Evolutionary conservation across 2,113 vertebrate species (phyloP), one percentile per base, ranked within the genome.

Genomic region (Vidua chalybeata): DNA sequence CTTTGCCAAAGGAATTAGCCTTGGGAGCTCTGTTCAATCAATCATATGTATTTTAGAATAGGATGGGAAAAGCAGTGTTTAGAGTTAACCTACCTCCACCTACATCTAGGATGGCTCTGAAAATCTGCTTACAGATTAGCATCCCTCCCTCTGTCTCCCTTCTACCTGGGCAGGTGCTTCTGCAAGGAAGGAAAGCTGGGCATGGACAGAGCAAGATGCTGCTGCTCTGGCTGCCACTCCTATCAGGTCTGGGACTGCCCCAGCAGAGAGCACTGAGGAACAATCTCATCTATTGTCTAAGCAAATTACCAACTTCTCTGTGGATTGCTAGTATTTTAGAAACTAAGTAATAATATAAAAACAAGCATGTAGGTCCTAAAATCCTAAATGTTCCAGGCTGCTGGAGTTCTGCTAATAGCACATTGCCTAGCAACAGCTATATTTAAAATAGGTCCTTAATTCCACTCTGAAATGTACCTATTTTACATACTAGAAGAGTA

Each of bases 401-500:
- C 55, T 87, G 62, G 80, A 92, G 90, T 75, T 90, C 69, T 93
- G 62, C 69, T 97, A 95, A 91, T 87, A 89, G 54, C 73, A 79
- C 51, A 94, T 94, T 95, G 90, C 93, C 95, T 96, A 96, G 84
- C 93, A 96, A 96, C 96, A 82, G 90, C 80, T 96, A 73, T 82
- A 74, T 96, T 96, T 94, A 94, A 96, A 95, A 84, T 61, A 80
- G 77, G 43, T 77, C 62, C 67, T 89, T 94, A 93, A 88, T 94
- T 74, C 48, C 59, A 68, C 39, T 73, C 58, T 89, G 87, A 93
- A 90, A 80, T 84, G 73, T 31, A 72, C 0, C 0, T 71, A 45
- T 93, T 96, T 96, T 92, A 86, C 43, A n/a, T 67, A 71, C 39
- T 94, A 63, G 30, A 62, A 91, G 72, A 94, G 33, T 71, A 92